phyloP scores from a whole-genome alignment of 1,140 invertebrate genomes.

The Drosophila ironensis region DNA sequence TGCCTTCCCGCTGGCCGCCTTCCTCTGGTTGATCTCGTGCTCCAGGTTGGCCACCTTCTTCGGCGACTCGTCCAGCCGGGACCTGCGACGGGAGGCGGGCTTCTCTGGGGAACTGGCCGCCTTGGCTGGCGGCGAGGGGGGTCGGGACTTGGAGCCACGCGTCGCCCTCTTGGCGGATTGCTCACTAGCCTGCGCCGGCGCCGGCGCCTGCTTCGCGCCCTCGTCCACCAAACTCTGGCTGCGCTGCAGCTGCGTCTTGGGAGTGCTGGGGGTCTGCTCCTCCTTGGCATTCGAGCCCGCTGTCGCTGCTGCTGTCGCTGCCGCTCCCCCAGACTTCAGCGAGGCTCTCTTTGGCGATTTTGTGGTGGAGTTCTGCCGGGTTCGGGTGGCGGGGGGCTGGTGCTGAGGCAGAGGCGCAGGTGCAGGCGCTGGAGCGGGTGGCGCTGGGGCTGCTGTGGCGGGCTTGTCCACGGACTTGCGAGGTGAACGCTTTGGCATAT shows the following conservation, averaged over 20 bases:
- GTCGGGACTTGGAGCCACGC: constrained; percentile 66
- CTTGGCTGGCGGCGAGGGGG: constrained; percentile 40
- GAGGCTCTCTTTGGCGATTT: constrained; percentile 69
- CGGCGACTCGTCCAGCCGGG: constrained; percentile 51
- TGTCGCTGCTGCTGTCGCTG: no score
- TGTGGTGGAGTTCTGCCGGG: constrained; percentile 65
- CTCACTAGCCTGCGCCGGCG: no score
- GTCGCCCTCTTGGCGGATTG: constrained; percentile 51
- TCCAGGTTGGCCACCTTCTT: constrained; percentile 63
- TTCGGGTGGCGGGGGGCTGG: constrained; percentile 23
- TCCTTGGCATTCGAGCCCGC: no score
- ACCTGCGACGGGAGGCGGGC: constrained; percentile 36
- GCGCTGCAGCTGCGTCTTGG: constrained; percentile 17
- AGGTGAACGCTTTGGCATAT: constrained; percentile 68
- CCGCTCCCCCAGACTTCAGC: constrained; percentile 36
- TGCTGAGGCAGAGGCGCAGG: constrained; percentile 5
- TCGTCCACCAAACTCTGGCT: constrained; percentile 60
- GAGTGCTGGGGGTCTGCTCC: constrained; percentile 6
- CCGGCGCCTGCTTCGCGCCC: constrained; percentile 8
- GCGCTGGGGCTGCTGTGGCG: neutral
- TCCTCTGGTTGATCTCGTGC: constrained; percentile 69
- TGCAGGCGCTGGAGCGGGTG: neutral
- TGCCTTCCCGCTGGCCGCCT: constrained; percentile 58
- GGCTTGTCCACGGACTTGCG: constrained; percentile 68
- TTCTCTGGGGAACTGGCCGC: constrained; percentile 41